These are phyloP conservation scores for Dallia pectoralis DNA, from an alignment of 2,797 vertebrate genomes.

Conservation along the genomic window DNA sequence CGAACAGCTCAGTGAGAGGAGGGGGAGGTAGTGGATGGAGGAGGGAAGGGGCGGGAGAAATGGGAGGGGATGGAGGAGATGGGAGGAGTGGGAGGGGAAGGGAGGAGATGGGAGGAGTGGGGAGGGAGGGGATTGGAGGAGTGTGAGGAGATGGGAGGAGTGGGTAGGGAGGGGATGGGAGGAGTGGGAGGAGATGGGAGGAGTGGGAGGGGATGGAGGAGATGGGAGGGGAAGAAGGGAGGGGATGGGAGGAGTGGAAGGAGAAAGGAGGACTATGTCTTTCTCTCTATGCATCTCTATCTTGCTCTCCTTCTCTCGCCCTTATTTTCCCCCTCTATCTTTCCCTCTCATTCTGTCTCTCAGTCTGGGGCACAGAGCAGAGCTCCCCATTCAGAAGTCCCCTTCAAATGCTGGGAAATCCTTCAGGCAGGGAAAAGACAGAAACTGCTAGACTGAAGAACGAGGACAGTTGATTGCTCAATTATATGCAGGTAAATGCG, in stretches of 20 bases:
- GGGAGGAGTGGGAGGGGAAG: background rate
- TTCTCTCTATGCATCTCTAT: background rate
- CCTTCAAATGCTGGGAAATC: background rate
- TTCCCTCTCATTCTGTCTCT: background rate
- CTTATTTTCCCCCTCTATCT: background rate
- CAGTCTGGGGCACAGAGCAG: background rate
- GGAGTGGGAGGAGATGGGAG: conserved; percentile 1
- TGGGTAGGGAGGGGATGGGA: background rate
- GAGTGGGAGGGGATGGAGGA: too few relatives aligned
- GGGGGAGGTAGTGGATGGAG: too few relatives aligned
- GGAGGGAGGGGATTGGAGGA: too few relatives aligned
- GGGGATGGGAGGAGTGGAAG: too few relatives aligned
- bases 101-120: too few relatives aligned
- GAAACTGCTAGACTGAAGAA: conserved; percentile 4
- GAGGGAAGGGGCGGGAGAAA: background rate
- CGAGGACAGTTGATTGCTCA: background rate
- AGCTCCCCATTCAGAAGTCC: background rate
- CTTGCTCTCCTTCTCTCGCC: background rate
- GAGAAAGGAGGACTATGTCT: background rate
- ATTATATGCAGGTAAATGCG: conserved; percentile 2
- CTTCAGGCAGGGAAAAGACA: conserved; percentile 17
- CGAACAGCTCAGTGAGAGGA: conserved; percentile 9
- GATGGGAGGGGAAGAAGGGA: background rate
- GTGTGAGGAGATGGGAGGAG: too few relatives aligned
- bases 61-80: too few relatives aligned